Evolutionary conservation across 2,888 invertebrate species (phyloP), one percentile per base, ranked within the genome.

Genomic region (Tuta absoluta): DNA sequence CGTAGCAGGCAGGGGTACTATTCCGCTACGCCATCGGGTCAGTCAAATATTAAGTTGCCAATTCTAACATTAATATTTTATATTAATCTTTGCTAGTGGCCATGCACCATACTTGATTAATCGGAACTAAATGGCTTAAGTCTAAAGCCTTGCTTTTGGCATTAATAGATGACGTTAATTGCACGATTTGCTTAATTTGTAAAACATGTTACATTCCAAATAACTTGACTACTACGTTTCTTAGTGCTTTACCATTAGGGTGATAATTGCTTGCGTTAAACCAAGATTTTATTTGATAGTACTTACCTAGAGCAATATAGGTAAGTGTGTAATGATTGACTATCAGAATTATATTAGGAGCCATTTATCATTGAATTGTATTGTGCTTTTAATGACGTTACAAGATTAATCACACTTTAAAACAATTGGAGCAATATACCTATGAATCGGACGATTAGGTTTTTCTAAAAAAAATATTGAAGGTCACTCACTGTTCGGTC

Each of bases 351-450:
- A 63, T 48, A 48, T 63, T 48, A 58, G n/a, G 5, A 48, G 49
- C 49, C 33, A 61, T 61, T 61, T 61, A 48, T 49, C 19, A 33
- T 23, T 17, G 0, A 23, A 61, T 49, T 33, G 49, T 49, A 33
- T 61, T 61, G 19, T 33, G 7, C 33, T 19, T 28, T n/a, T 23
- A 23, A 45, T 60, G 61, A 49, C 24, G 61, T 33, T 11, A 49
- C n/a, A n/a, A 49, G 37, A 53, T 62, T 53, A n/a, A 62, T 62
- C 11, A 21, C 49, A 38, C 38, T 21, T 1, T 53, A 51, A 62
- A 62, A 62, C 62, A 51, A 51, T 62, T 62, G 51, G 21, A 12
- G 21, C 5, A 37, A 62, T 62, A 51, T 33, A 33, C 7, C 4
- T 21, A 62, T 53, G 17, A 62, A 53, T 62, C 51, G 38, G 7